phyloP scores from a whole-genome alignment of 2,113 vertebrate genomes.

The Atrichornis clamosus region DNA sequence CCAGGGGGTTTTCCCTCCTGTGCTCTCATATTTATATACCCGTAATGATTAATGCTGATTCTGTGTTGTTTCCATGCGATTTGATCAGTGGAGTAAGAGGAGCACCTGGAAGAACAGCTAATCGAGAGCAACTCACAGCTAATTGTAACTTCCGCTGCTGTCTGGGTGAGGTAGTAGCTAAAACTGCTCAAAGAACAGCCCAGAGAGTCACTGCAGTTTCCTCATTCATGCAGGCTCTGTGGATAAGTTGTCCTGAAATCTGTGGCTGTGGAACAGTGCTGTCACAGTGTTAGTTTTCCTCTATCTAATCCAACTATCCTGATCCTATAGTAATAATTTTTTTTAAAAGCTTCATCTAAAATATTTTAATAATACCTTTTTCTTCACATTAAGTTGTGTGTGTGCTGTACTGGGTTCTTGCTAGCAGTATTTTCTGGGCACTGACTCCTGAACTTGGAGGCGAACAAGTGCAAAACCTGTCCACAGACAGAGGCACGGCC shows the following conservation, averaged over 20 bases:
- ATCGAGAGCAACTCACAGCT: background rate
- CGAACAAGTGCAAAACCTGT: background rate
- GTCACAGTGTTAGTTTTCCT: background rate
- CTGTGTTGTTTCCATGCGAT: background rate
- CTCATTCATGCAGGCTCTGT: background rate
- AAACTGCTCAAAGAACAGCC: background rate
- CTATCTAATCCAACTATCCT: background rate
- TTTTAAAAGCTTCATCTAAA: background rate
- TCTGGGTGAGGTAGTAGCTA: background rate
- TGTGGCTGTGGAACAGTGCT: background rate
- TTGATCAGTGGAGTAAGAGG: background rate
- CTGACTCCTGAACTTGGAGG: background rate
- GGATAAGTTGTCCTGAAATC: background rate
- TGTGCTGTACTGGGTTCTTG: background rate
- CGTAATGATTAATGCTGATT: background rate
- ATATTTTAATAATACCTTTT: background rate
- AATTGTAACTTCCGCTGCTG: background rate
- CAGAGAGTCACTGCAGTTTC: background rate
- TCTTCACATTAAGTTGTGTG: background rate
- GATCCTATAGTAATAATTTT: background rate
- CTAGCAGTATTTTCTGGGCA: background rate
- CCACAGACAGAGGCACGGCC: rapidly evolving
- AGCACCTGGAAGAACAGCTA: background rate
- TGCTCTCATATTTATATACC: background rate
- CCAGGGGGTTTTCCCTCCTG: background rate